phyloP scores from a whole-genome alignment of 2,888 invertebrate species.

The Odontomyia ornata region DNA sequence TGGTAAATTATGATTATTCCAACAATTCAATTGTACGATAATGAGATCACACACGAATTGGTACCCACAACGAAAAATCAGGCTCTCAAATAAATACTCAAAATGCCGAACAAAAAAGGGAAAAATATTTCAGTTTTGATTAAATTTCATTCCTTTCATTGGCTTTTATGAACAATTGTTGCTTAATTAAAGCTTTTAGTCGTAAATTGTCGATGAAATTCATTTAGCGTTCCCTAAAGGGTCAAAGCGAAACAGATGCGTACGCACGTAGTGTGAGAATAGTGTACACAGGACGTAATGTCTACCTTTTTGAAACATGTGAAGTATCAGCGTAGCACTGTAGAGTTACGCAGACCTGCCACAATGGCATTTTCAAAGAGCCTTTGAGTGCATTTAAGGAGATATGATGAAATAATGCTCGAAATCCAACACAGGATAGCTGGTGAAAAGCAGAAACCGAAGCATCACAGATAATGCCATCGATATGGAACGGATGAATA shows the following conservation, averaged over 20 bases:
- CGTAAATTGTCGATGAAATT: constrained; percentile 44
- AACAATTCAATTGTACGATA: background rate
- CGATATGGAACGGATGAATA: background rate
- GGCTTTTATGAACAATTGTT: constrained; percentile 43
- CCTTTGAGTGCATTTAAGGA: background rate
- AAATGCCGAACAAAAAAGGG: background rate
- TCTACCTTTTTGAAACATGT: background rate
- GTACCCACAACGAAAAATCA: background rate
- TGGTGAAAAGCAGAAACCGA: background rate
- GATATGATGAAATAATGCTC: constrained; percentile 12
- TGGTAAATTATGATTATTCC: constrained; percentile 17
- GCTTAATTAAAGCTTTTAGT: constrained; percentile 48
- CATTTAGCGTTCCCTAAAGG: constrained; percentile 33
- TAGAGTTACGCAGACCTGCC: background rate
- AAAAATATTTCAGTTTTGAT: constrained; percentile 24
- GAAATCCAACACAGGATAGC: background rate
- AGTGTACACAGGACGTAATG: background rate
- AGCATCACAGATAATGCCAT: constrained; percentile 5
- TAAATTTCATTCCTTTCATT: constrained; percentile 26
- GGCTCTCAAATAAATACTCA: background rate
- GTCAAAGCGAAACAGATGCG: background rate
- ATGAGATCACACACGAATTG: background rate
- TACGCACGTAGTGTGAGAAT: background rate
- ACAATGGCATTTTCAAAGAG: background rate
- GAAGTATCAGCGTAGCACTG: background rate